Evolutionary conservation across 1,140 invertebrate genomes (phyloP), one percentile per base, ranked within the genome.

Genomic region (Halesus radiatus): DNA sequence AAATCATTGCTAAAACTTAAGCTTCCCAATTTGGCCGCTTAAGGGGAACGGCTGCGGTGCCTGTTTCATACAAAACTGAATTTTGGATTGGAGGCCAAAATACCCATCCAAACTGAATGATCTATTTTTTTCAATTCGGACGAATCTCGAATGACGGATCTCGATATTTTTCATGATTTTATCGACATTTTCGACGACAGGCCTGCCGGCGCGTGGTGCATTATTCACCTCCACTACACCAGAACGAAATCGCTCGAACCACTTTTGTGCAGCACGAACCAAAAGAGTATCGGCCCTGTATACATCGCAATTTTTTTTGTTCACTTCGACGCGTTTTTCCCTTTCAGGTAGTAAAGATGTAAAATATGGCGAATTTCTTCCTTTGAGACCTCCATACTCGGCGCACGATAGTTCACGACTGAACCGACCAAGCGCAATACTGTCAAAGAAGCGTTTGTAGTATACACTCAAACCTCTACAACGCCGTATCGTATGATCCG

Each of bases 341-440:
- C 26, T 29, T 29, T 29, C 58, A 62, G 58, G 58, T 62, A 62
- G 58, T 62, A 62, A 62, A 62, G 3, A 23, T 62, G 58, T 62
- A 62, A 62, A 62, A 62, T 62, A 62, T 62, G 18, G 58, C 58
- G 58, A 62, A 62, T 62, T 62, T 62, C 58, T 62, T 62, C 58
- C 58, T 62, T 62, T 62, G 22, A 62, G 58, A 62, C 58, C 58
- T 62, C 58, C 58, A 62, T 62, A 62, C 58, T 62, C 58, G 58
- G 18, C 58, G 22, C 58, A 62, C 58, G 58, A 62, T 62, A 62
- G 58, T 54, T 83, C 80, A 45, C 77, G 83, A 37, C 78, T 62
- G 8, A 53, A 74, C 29, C 64, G 64, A 86, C 84, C 60, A 87
- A 84, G 79, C 75, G 50, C 16, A 74, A 53, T 74, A 54, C 32